Conservation (phyloP, 2,797 vertebrate species). For the Apogon hyalosoma region DNA sequence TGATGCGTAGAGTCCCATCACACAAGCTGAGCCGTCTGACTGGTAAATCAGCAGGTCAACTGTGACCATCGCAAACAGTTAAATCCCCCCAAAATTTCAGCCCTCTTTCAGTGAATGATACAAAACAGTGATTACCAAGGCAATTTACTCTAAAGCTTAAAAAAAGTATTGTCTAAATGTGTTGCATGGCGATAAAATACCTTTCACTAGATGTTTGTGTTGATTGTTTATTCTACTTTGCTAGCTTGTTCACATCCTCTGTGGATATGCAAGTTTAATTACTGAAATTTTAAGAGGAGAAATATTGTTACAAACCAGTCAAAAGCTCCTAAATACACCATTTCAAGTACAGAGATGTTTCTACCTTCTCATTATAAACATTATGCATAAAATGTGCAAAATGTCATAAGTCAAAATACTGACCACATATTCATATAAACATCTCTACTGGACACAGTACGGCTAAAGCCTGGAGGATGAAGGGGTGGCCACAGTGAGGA, state of each 20-base stretch:
- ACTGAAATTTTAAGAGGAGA: background rate
- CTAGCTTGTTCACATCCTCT: background rate
- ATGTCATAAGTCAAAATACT: constrained; percentile 4
- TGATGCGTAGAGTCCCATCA: background rate
- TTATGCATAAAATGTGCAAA: constrained; percentile 1
- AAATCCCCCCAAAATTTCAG: background rate
- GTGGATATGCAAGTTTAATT: constrained; percentile 2
- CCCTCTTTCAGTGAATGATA: constrained; percentile 1
- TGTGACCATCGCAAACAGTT: background rate
- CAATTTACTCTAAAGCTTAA: constrained; percentile 20
- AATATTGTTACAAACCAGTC: background rate
- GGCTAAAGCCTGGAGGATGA: constrained; percentile 31
- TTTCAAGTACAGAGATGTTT: background rate
- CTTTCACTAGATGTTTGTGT: constrained; percentile 3
- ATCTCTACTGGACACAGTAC: constrained; percentile 19
- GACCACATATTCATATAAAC: constrained; percentile 8
- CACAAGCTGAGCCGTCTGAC: background rate
- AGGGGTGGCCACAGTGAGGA: constrained; percentile 16
- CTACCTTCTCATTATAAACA: background rate
- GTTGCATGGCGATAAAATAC: background rate
- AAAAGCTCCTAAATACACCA: background rate
- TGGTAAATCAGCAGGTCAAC: constrained; percentile 6
- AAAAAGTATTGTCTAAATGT: constrained; percentile 9
- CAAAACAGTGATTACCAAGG: constrained; percentile 7
- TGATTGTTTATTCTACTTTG: background rate